Evolutionary conservation across 2,113 vertebrate species (phyloP).

Genomic region (Vicugna pacos): DNA sequence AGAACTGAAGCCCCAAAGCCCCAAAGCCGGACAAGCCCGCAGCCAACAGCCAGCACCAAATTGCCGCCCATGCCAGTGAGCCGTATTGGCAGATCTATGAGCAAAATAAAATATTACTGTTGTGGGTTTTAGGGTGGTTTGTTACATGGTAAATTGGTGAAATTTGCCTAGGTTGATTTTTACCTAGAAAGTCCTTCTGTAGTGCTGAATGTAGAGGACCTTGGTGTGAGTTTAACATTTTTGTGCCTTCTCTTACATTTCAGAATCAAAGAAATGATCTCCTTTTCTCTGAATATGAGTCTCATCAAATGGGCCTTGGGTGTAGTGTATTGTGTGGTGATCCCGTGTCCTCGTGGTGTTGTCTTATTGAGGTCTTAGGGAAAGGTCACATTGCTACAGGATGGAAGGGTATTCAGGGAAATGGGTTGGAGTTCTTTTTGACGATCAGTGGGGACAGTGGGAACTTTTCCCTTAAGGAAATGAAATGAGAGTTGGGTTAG

Average conservation of each 20-base stretch:
- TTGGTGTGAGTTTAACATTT: not conserved
- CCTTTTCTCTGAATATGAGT: not conserved
- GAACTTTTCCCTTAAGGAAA: slow-evolving; percentile 5
- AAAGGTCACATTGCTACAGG: not conserved
- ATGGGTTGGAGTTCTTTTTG: not conserved
- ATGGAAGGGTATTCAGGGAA: not conserved
- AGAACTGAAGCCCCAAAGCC: not conserved
- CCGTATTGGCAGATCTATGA: not conserved
- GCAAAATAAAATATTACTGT: not conserved
- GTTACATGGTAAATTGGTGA: not conserved
- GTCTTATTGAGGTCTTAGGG: not conserved
- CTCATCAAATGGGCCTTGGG: not conserved
- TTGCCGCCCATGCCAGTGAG: not conserved
- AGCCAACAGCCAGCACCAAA: not conserved
- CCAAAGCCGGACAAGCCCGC: not conserved
- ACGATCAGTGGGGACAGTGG: too few relatives aligned
- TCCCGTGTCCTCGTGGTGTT: not conserved
- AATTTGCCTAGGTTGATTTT: not conserved
- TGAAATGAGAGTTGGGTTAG: not conserved
- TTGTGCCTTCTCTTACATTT: not conserved
- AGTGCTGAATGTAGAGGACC: not conserved
- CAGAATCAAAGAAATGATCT: not conserved
- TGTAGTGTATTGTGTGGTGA: not conserved
- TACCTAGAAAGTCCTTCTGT: not conserved
- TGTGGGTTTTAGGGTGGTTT: not conserved